These are phyloP conservation scores for Alosa alosa DNA, from an alignment of 2,113 vertebrate genomes.

Conservation along the genomic window DNA sequence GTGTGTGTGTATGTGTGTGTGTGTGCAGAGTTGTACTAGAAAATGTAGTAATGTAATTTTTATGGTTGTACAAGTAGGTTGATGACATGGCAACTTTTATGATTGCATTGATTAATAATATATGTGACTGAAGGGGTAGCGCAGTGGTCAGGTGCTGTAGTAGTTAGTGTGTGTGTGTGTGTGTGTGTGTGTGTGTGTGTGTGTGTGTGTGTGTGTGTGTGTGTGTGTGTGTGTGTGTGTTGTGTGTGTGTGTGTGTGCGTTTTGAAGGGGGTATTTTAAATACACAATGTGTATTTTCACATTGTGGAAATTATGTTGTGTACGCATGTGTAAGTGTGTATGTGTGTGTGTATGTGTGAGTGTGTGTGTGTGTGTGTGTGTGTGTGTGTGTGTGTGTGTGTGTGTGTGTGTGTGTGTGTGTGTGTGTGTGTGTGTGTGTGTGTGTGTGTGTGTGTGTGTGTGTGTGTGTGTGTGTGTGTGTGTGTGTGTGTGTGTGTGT, in stretches of 20 bases:
- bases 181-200: conserved; percentile 3
- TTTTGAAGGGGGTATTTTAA: no score
- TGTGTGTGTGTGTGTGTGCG: conserved; percentile 1
- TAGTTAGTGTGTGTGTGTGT: neutral
- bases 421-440: neutral
- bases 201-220: neutral
- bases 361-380: neutral
- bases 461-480: conserved; percentile 15
- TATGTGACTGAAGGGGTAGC: conserved; percentile 2
- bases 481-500: conserved; percentile 12
- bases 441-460: conserved; percentile 20
- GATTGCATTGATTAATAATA: conserved; percentile 21
- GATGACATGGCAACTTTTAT: conserved; percentile 18
- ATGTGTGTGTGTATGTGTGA: conserved; percentile 12
- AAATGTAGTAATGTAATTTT: conserved; percentile 19
- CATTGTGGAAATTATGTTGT: neutral
- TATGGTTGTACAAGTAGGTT: conserved; percentile 14
- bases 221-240: neutral
- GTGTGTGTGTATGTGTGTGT: neutral
- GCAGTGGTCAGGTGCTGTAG: neutral
- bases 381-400: no score
- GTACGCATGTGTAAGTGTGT: neutral
- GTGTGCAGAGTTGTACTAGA: neutral
- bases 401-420: conserved; percentile 7
- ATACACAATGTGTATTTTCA: no score